Base-by-base conservation (phyloP, 2,888 invertebrate genomes). In the Acronicta leporina region DNA sequence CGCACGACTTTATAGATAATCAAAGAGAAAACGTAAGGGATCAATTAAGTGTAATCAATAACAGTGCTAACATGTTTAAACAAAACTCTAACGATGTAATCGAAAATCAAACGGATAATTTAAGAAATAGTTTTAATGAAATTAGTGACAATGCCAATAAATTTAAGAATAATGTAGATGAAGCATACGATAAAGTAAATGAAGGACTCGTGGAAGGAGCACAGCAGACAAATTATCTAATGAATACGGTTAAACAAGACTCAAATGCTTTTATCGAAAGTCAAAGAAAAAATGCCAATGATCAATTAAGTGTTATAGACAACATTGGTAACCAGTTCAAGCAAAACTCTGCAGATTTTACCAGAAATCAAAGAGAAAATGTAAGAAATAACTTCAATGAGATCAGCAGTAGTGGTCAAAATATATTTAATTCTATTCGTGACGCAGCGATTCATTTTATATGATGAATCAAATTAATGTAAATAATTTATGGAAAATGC, bases 301-400 rank as follows among this genome's bases (percentile, higher is more conserved):
- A 33, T 5, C 33, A 33, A 11, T 4, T 11, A 1, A 30, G 10
- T 10, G 8, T 9, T 9, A 9, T 30, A 9, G 4, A 11, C 11
- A 33, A 33, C 33, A 11, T 11, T 33, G 33, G 3, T 1, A 11
- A 43, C 20, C 10, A 11, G 13, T 33, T 43, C 0, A 52, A 62
- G 49, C 48, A 52, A 48, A 68, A 41, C 16, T 8, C 47, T 5
- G 51, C 47, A 0, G 20, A 64, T 1, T 73, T 69, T 20, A 30
- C 60, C 0, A 50, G 64, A 41, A 46, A 56, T n/a, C 53, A 73
- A 35, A 73, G 33, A 43, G 43, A n/a, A 14, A 6, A 40, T 56
- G 0, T 40, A 0, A 43, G 30, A 7, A 33, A 40, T 10, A 54
- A 41, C 15, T 47, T 40, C 0, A 47, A 44, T 25, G 1, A 63